Conservation (phyloP, 2,797 vertebrate genomes). For the Microctenopoma steveboyesi region DNA sequence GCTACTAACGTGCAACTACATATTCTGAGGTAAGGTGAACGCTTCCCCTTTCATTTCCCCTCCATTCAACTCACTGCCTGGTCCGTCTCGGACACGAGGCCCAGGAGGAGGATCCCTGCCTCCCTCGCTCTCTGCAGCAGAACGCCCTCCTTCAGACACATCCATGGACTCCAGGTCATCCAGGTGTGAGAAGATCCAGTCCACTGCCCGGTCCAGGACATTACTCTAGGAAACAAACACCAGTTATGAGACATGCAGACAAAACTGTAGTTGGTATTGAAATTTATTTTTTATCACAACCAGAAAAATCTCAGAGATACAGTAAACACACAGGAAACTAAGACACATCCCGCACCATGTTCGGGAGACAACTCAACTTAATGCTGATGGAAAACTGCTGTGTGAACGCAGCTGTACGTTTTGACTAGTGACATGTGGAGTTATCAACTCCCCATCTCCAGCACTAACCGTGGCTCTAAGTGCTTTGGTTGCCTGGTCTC, state of each 20-base stretch:
- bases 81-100: constrained; percentile 93
- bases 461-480: constrained; percentile 92
- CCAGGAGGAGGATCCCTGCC: constrained; percentile 88
- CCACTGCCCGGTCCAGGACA: constrained; percentile 93
- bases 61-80: constrained; percentile 89
- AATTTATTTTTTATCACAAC: no score
- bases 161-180: constrained; percentile 99
- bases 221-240: constrained; percentile 86
- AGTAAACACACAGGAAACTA: no score
- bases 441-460: constrained; percentile 11
- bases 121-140: constrained; percentile 92
- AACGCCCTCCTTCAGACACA: constrained; percentile 95
- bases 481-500: constrained; percentile 96
- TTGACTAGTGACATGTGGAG: constrained; percentile 6
- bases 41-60: neutral
- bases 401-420: neutral
- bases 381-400: no score
- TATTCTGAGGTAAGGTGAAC: neutral
- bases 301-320: no score
- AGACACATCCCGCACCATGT: no score
- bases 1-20: neutral
- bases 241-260: no score
- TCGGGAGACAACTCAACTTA: no score
- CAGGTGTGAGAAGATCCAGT: constrained; percentile 99
- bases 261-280: no score